Evolutionary conservation across 1,140 invertebrate genomes (phyloP).

Genomic region (Ostrea edulis): DNA sequence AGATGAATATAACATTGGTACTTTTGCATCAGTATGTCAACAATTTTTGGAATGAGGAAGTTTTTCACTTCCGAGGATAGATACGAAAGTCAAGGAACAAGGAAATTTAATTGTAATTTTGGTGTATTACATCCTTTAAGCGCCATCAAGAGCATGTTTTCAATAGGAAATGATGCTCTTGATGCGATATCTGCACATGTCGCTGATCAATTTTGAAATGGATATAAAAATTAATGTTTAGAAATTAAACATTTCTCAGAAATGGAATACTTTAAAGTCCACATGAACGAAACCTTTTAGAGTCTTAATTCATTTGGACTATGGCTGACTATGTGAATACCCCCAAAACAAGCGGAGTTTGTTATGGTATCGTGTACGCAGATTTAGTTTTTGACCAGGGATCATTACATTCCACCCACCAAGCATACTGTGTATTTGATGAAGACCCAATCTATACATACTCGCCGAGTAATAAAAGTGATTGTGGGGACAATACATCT

Average conservation of each 20-base stretch:
- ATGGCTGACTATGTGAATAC: constrained; percentile 17
- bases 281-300: background rate
- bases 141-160: background rate
- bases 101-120: background rate
- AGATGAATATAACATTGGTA: background rate
- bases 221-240: background rate
- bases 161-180: background rate
- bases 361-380: background rate
- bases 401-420: background rate
- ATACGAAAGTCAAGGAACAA: background rate
- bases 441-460: background rate
- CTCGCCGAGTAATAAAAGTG: background rate
- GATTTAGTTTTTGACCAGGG: constrained; percentile 3
- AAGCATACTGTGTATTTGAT: constrained; percentile 14
- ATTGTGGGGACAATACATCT: background rate
- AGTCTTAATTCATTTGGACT: background rate
- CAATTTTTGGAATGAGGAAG: background rate
- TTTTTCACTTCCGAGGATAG: background rate
- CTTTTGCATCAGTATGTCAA: background rate
- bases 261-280: background rate
- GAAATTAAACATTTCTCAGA: background rate
- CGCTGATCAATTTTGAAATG: background rate
- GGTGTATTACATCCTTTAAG: background rate
- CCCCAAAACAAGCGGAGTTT: background rate
- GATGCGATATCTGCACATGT: background rate